Evolutionary conservation across 2,797 vertebrate genomes (phyloP).

Genomic region (Gallinago solitaria): DNA sequence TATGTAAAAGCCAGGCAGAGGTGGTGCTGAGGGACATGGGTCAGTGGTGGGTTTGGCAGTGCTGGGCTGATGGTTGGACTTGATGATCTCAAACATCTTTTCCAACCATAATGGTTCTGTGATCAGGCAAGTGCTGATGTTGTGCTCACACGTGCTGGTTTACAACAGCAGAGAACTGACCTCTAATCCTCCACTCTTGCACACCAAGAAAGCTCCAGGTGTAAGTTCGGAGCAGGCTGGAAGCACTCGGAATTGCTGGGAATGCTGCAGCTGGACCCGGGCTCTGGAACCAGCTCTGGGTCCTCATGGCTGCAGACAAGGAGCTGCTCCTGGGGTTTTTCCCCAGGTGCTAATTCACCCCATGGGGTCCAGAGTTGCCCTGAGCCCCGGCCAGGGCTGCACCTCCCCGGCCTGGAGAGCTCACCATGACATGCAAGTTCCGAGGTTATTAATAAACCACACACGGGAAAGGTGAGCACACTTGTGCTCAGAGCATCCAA

Average conservation of each 20-base stretch:
- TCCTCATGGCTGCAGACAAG: fast-evolving
- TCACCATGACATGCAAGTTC: neutral
- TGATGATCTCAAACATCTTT: neutral
- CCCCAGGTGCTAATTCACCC: neutral
- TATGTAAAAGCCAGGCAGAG: neutral
- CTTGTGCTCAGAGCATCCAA: neutral
- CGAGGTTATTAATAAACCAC: neutral
- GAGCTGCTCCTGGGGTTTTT: neutral
- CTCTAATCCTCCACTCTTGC: fast-evolving
- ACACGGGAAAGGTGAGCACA: neutral
- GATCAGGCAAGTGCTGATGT: fast-evolving
- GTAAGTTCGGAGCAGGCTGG: neutral
- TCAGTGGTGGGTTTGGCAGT: neutral
- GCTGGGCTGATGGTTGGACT: neutral
- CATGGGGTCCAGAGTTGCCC: neutral
- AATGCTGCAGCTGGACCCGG: fast-evolving
- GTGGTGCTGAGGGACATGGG: neutral
- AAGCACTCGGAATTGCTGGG: neutral
- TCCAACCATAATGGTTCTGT: neutral
- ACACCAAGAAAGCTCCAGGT: fast-evolving
- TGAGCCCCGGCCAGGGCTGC: fast-evolving
- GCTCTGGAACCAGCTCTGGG: neutral
- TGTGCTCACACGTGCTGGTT: fast-evolving
- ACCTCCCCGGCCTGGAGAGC: neutral
- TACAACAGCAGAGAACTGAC: neutral